Evolutionary conservation across 64 coral and sea anemone genomes (phyloP), one percentile per base, ranked within the genome.

Genomic region (Dendrophyllia cribrosa): DNA sequence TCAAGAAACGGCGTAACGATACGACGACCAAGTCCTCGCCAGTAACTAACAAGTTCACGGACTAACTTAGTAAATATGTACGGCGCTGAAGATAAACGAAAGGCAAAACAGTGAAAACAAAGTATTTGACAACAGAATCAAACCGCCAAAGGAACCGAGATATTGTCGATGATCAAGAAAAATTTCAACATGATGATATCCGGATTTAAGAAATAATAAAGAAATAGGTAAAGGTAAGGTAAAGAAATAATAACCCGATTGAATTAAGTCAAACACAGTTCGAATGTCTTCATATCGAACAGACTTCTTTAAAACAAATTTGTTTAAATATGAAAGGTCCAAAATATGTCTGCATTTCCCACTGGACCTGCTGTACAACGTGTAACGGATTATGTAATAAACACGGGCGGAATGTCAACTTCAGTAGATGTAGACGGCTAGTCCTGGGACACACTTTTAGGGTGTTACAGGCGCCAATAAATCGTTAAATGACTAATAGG

Each of bases 101-200:
- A 24, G 86, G 78, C 62, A 96, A 69, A 20, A 66, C 83, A 84
- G 55, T 88, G 43, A 89, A 89, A 77, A 82, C 65, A 47, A 92
- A 89, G 53, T 68, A 92, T 59, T 74, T 92, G 43, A 68, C 73
- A 51, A 68, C 23, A n/a, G 70, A 66, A 48, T 51, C 14, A 50
- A 89, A 85, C 7, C 20, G 6, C 87, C 80, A 93, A 58, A 63
- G 66, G 93, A 93, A 26, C 52, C 76, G 7, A 90, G 81, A 87
- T 72, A 81, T 19, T 79, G 15, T 46, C 69, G 86, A 78, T 96
- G 87, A 20, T 92, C 83, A 34, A 76, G 68, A 59, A 74, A 92
- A 77, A 89, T 60, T 95, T 55, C 93, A 7, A 96, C 34, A 25
- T 96, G 95, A 64, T 93, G 95, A 51, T 93, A 96, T 52, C 90